Base-by-base conservation (phyloP, 2,888 invertebrate species). In the Cepaea hortensis region DNA sequence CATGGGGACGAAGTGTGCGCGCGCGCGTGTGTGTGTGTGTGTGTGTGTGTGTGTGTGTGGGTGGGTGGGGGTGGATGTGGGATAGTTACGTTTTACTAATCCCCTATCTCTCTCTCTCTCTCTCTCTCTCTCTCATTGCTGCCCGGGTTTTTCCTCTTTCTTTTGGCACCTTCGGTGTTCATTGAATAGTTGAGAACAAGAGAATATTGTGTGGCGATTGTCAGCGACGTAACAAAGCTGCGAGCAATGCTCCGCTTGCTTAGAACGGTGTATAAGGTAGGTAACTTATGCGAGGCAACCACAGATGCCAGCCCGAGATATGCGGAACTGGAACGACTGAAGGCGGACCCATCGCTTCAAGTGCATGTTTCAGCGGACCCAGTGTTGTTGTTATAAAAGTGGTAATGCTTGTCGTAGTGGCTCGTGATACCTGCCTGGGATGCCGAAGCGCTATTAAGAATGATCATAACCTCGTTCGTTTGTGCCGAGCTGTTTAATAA, bases 151-250 rank as follows among this genome's bases (percentile, higher is more conserved):
- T 35, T 35, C 35, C 35, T 35, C 35, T 35, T 35, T 35, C 35
- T 35, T 35, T 6, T 6, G 55, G 55, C 55, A 11, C 55, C 6
- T 55, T 55, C 55, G 55, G 55, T 55, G 55, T 11, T 55, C 55
- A 55, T 55, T 55, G 55, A 55, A 55, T 55, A 55, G 55, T 55
- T 55, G 55, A 55, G 55, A 55, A 55, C 55, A 55, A 55, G 55
- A 55, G 55, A 55, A 55, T 55, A 55, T 55, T 55, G 55, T 75
- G n/a, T 35, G 23, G 35, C 18, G 15, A 75, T 23, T 23, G 75
- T 20, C 18, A 65, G 81, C 81, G 48, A 48, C 68, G 81, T 81
- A 70, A 81, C 81, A 68, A 70, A 20, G 20, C 68, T 5, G 50
- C 81, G 68, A 46, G 81, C n/a, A 68, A n/a, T 68, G 81, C 50